A percentile compares a stretch with the other conserved stretches of the same genome.
These are phyloP conservation scores for Agrilus cyanescens DNA, from an alignment of 2,888 invertebrate species.

Conservation along the genomic window DNA sequence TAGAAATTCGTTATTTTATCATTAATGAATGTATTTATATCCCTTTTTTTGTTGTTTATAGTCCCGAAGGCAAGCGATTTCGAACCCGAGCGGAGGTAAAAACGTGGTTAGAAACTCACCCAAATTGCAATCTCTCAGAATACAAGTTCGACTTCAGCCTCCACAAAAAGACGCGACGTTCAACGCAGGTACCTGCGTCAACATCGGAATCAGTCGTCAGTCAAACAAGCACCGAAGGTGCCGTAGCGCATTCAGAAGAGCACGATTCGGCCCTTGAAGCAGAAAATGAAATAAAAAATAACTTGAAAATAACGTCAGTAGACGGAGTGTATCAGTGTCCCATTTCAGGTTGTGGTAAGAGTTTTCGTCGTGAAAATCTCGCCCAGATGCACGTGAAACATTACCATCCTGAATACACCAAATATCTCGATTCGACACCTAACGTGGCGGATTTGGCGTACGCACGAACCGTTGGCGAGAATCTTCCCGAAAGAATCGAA, in stretches of 20 bases:
- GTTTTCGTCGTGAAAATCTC: slow-evolving; percentile 81
- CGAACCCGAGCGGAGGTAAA: slow-evolving; percentile 47
- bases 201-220: slow-evolving; percentile 4
- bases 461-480: slow-evolving; percentile 58
- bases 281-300: slow-evolving; percentile 12
- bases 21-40: neutral
- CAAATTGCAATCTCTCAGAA: slow-evolving; percentile 37
- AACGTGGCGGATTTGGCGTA: slow-evolving; percentile 79
- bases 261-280: slow-evolving; percentile 2
- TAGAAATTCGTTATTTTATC: neutral
- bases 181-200: slow-evolving; percentile 1
- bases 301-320: slow-evolving; percentile 40
- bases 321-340: slow-evolving; percentile 61
- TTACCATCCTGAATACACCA: slow-evolving; percentile 73
- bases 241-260: slow-evolving; percentile 2
- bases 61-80: slow-evolving; percentile 49
- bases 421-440: slow-evolving; percentile 66
- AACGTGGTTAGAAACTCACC: slow-evolving; percentile 35
- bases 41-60: too few species aligned
- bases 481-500: slow-evolving; percentile 28
- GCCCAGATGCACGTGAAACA: slow-evolving; percentile 91
- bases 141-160: slow-evolving; percentile 47
- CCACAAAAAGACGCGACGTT: slow-evolving; percentile 33
- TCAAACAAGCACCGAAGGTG: slow-evolving; percentile 1
- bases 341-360: slow-evolving; percentile 73